Percentiles rank a stretch among this genome's conserved stretches.
These are phyloP conservation scores for Albula goreensis DNA, from an alignment of 2,113 vertebrate genomes.

Conservation along the genomic window DNA sequence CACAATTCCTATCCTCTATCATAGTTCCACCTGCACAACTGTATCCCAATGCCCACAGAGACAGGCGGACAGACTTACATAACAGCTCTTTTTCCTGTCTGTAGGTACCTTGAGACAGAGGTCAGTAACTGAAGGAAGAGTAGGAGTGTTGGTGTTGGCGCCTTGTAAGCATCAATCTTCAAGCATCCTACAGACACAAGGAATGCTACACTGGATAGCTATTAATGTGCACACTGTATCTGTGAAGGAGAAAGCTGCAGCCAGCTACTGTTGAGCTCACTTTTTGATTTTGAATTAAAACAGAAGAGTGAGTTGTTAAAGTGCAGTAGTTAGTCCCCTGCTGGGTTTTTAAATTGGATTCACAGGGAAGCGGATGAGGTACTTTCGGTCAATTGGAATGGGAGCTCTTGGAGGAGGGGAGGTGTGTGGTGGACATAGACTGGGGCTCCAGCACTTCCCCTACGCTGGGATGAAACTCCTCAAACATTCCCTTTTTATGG, in stretches of 20 bases:
- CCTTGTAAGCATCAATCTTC: neutral
- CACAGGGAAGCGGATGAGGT: constrained; percentile 10
- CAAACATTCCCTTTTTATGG: neutral
- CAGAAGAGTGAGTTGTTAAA: constrained; percentile 20
- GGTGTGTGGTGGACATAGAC: neutral
- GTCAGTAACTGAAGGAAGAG: neutral
- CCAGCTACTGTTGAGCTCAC: neutral
- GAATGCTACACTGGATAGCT: neutral
- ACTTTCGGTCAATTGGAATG: constrained; percentile 13
- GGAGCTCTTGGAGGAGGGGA: neutral
- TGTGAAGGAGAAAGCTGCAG: neutral
- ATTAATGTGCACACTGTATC: neutral
- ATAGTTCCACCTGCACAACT: too few species aligned
- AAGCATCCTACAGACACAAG: neutral
- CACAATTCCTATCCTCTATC: too few species aligned
- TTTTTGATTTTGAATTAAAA: constrained; percentile 3
- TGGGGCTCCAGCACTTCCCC: neutral
- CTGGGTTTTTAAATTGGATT: constrained; percentile 46
- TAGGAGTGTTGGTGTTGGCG: neutral
- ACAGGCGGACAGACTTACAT: too few species aligned
- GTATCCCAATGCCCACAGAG: too few species aligned
- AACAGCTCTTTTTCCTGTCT: neutral
- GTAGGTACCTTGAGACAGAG: neutral
- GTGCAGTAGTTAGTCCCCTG: constrained; percentile 27
- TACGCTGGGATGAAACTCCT: neutral